Evolutionary conservation across 2,888 invertebrate genomes (phyloP).

Genomic region (Trichacis sp.): DNA sequence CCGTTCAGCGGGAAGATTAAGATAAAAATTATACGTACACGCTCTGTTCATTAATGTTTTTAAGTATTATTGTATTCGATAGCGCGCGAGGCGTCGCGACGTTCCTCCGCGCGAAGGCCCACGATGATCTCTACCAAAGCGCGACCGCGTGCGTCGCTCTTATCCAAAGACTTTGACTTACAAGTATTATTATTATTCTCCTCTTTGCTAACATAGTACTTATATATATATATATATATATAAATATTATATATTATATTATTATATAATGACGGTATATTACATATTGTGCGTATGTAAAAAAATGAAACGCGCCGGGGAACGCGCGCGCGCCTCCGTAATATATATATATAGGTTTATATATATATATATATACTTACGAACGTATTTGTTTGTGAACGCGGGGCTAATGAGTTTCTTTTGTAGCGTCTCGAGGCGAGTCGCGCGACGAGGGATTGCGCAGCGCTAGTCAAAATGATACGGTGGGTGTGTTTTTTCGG

Average conservation of each 20-base stretch:
- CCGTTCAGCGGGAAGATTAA: conserved; percentile 5
- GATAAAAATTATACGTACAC: conserved; percentile 37
- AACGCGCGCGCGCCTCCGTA: conserved; percentile 17
- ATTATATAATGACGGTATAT: not conserved
- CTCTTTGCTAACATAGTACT: conserved; percentile 26
- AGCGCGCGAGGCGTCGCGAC: conserved; percentile 3
- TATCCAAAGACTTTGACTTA: conserved; percentile 10
- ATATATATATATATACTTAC: no score
- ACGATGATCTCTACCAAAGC: conserved; percentile 9
- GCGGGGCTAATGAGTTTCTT: no score
- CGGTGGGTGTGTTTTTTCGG: no score
- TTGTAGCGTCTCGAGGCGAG: no score
- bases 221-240: conserved; percentile 18
- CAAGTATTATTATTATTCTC: conserved; percentile 11
- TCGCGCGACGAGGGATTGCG: conserved; percentile 36
- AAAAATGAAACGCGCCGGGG: conserved; percentile 5
- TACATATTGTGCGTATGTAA: conserved; percentile 5
- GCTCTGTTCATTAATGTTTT: conserved; percentile 42
- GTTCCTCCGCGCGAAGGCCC: not conserved
- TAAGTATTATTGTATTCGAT: conserved; percentile 45
- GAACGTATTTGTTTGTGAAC: no score
- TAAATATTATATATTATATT: not conserved
- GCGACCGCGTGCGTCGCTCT: not conserved
- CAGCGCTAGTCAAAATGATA: conserved; percentile 39
- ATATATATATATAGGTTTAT: conserved; percentile 35